phyloP scores from a whole-genome alignment of 2,888 invertebrate genomes.

The Coecobrya sp. region DNA sequence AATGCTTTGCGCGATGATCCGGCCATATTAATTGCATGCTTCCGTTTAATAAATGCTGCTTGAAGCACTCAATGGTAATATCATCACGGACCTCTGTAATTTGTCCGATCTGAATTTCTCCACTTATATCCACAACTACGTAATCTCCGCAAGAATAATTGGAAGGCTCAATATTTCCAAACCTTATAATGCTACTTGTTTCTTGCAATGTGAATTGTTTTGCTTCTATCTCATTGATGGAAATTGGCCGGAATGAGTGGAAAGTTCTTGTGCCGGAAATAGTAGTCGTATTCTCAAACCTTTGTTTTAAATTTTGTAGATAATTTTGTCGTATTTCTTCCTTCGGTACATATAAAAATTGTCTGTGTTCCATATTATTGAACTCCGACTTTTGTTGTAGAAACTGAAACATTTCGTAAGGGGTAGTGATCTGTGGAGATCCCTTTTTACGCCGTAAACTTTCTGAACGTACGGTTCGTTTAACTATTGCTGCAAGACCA shows the following conservation, averaged over 20 bases:
- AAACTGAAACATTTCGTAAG: background rate
- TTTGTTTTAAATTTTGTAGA: background rate
- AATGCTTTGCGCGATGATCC: too few species aligned
- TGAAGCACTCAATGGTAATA: too few species aligned
- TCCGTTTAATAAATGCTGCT: too few species aligned
- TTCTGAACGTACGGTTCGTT: background rate
- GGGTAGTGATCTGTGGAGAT: background rate
- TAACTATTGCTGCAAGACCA: background rate
- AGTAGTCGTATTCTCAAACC: background rate
- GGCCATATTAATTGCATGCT: too few species aligned
- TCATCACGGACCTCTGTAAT: too few species aligned
- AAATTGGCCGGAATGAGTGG: background rate
- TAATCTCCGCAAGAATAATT: too few species aligned
- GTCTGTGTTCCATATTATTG: background rate
- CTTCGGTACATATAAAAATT: background rate
- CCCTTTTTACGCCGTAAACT: background rate
- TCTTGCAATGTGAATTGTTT: too few species aligned
- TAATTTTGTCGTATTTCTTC: background rate
- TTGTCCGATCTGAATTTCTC: too few species aligned
- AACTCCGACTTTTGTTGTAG: too few species aligned
- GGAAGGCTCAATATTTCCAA: too few species aligned
- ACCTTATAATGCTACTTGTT: too few species aligned
- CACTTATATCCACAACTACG: too few species aligned
- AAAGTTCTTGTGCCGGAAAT: background rate
- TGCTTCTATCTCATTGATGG: background rate